Evolutionary conservation across 2,113 vertebrate species (phyloP).

Genomic region (Eurypyga helias): DNA sequence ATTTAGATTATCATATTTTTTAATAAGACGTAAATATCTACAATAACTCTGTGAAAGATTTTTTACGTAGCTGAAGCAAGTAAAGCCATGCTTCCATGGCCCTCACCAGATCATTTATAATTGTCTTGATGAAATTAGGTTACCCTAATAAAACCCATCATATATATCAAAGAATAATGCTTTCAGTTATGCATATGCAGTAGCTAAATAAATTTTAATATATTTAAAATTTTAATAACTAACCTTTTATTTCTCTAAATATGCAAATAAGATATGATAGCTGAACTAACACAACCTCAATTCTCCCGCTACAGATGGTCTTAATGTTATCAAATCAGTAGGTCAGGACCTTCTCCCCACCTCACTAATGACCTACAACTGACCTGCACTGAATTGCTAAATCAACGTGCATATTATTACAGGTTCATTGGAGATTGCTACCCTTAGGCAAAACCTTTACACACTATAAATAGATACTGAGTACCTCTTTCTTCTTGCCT

Average conservation of each 20-base stretch:
- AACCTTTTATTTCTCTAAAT: not conserved
- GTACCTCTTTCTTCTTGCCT: not conserved
- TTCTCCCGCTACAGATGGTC: not conserved
- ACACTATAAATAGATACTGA: not conserved
- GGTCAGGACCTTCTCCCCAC: not conserved
- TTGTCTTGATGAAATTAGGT: not conserved
- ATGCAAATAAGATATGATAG: not conserved
- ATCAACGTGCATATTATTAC: not conserved
- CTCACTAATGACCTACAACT: not conserved
- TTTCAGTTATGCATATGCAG: not conserved
- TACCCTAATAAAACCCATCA: not conserved
- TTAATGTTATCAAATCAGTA: not conserved
- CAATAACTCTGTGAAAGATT: not conserved
- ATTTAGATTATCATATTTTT: not conserved
- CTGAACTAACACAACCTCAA: not conserved
- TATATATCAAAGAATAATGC: not conserved
- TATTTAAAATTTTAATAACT: not conserved
- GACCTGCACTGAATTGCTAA: not conserved
- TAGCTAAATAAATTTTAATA: not conserved
- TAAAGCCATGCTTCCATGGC: not conserved
- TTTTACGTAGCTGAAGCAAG: not conserved
- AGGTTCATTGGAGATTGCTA: not conserved
- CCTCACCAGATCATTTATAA: not conserved
- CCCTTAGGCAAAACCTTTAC: not conserved
- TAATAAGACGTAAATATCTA: not conserved